These are phyloP conservation scores for Drosophila kambysellisi DNA, from an alignment of 2,888 invertebrate genomes.

Conservation along the genomic window DNA sequence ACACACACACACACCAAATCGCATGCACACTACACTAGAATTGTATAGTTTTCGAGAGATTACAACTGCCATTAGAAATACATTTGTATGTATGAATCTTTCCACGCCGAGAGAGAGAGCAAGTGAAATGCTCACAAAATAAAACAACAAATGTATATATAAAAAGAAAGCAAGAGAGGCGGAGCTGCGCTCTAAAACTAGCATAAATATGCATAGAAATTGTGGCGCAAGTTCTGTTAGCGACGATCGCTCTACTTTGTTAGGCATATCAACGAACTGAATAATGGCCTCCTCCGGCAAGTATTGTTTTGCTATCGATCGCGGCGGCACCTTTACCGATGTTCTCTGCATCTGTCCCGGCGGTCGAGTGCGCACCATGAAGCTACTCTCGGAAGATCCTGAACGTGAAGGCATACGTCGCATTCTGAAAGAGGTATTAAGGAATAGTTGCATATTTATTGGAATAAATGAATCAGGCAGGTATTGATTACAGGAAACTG, in stretches of 20 bases:
- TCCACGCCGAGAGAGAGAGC: conserved; percentile 1
- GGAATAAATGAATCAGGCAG: not conserved
- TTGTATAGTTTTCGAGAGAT: not conserved
- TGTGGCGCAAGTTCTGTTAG: conserved; percentile 22
- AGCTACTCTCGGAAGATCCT: conserved; percentile 97
- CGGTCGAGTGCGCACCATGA: conserved; percentile 94
- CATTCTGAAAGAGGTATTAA: conserved; percentile 94
- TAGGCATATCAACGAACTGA: not conserved
- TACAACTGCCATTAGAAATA: conserved; percentile 5
- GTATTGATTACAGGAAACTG: conserved; percentile 89
- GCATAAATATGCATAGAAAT: conserved; percentile 41
- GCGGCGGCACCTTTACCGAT: conserved; percentile 99
- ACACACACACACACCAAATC: not conserved
- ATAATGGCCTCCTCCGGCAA: conserved; percentile 83
- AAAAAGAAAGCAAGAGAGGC: conserved; percentile 1
- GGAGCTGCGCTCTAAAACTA: not conserved
- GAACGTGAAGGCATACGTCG: conserved; percentile 97
- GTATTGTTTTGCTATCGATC: conserved; percentile 98
- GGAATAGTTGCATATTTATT: not conserved
- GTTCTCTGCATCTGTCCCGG: conserved; percentile 95
- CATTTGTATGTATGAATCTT: not conserved
- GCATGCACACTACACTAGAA: conserved; percentile 2
- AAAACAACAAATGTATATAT: not conserved
- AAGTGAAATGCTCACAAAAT: conserved; percentile 1
- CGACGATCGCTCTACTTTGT: conserved; percentile 20